Conservation (phyloP, 2,113 vertebrate species). For the Malurus cyaneus region DNA sequence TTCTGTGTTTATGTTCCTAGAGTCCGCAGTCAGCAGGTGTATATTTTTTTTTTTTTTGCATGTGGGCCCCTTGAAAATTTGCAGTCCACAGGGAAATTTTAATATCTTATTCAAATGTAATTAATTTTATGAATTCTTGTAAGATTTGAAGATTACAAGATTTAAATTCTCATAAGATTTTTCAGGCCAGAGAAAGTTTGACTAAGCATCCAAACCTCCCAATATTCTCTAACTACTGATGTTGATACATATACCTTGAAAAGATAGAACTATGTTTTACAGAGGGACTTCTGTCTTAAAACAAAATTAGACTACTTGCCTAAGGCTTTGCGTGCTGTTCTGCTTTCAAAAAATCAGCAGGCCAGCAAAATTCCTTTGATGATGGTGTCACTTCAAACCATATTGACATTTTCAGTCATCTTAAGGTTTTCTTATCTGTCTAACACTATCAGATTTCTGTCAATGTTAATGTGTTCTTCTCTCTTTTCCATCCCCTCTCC, state of each 20-base stretch:
- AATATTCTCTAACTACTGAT: neutral
- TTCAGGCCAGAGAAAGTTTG: neutral
- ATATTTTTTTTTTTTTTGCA: neutral
- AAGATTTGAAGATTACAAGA: neutral
- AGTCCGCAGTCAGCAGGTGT: neutral
- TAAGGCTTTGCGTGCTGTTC: neutral
- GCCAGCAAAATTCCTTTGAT: neutral
- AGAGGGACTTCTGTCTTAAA: neutral
- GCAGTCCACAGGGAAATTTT: neutral
- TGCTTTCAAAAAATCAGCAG: neutral
- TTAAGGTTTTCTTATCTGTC: neutral
- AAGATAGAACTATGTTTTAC: neutral
- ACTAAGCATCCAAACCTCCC: neutral
- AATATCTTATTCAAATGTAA: neutral
- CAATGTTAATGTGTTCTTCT: neutral
- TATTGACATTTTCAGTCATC: neutral
- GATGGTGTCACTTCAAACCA: neutral
- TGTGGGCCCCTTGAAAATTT: neutral
- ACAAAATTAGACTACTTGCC: neutral
- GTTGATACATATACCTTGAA: neutral
- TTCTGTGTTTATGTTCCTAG: neutral
- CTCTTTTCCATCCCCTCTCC: accelerated
- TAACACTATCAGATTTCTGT: neutral
- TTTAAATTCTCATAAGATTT: neutral
- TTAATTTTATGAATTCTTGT: neutral